Conservation (phyloP, 1,140 invertebrate genomes). For the Drosophila parvula region DNA sequence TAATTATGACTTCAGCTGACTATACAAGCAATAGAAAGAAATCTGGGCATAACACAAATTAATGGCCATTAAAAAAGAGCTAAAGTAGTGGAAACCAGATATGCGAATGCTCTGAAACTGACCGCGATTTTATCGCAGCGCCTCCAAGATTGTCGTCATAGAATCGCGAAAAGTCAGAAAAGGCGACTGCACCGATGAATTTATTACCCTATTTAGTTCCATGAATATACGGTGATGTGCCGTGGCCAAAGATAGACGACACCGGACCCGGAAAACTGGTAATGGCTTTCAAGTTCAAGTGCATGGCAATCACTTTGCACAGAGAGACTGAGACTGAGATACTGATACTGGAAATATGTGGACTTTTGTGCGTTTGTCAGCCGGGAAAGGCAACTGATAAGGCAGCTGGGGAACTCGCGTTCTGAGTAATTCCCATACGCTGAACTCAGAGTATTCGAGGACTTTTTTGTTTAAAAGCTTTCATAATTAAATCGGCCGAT, state of each 20-base stretch:
- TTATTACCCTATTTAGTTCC: slow-evolving; percentile 39
- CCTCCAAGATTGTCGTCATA: slow-evolving; percentile 31
- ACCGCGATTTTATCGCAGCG: slow-evolving; percentile 31
- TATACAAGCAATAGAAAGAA: not conserved
- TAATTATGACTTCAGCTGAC: not conserved
- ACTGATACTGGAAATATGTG: slow-evolving; percentile 9
- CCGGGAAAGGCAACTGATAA: slow-evolving; percentile 17
- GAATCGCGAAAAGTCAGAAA: not conserved
- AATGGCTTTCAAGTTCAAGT: slow-evolving; percentile 75
- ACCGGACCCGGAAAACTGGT: slow-evolving; percentile 45
- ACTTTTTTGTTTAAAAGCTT: slow-evolving; percentile 21
- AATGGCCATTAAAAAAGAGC: not conserved
- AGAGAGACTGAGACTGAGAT: slow-evolving; percentile 2
- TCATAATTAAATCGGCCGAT: slow-evolving; percentile 35
- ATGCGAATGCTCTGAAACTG: slow-evolving; percentile 21
- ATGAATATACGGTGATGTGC: slow-evolving; percentile 18
- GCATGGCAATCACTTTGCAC: slow-evolving; percentile 50
- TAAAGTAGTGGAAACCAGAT: slow-evolving; percentile 13
- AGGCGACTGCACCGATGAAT: slow-evolving; percentile 20
- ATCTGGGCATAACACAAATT: not conserved
- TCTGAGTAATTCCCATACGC: slow-evolving; percentile 1
- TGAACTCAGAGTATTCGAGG: not conserved
- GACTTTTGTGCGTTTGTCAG: not conserved
- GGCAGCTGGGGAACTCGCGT: not conserved
- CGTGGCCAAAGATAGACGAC: slow-evolving; percentile 24